phyloP scores from a whole-genome alignment of 2,888 invertebrate genomes.

The Dicycla oo region DNA sequence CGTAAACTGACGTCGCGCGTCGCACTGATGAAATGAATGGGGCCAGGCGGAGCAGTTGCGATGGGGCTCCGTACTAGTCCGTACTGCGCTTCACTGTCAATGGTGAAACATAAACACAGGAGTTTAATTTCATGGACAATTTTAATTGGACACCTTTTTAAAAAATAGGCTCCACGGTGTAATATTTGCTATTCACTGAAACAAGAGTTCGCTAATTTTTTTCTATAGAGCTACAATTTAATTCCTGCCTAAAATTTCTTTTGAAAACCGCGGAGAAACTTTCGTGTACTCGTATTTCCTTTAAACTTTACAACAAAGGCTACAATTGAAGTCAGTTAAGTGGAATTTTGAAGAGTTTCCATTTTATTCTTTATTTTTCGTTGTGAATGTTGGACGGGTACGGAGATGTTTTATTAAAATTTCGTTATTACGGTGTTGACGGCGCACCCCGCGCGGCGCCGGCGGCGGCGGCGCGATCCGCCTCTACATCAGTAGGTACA shows the following conservation, averaged over 20 bases:
- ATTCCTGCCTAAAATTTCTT: conserved; percentile 63
- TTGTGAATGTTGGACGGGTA: conserved; percentile 69
- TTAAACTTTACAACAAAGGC: conserved; percentile 75
- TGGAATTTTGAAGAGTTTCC: conserved; percentile 74
- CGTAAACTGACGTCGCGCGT: conserved; percentile 77
- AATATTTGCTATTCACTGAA: conserved; percentile 64
- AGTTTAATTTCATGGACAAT: conserved; percentile 72
- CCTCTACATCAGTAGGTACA: conserved; percentile 54
- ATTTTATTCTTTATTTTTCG: conserved; percentile 76
- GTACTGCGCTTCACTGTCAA: conserved; percentile 72
- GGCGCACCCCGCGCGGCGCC: conserved; percentile 64
- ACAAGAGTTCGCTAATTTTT: conserved; percentile 67
- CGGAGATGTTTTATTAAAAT: conserved; percentile 84
- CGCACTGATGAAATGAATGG: conserved; percentile 78
- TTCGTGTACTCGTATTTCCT: conserved; percentile 66
- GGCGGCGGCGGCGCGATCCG: conserved; percentile 50
- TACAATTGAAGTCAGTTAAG: conserved; percentile 75
- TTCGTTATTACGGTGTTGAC: conserved; percentile 82
- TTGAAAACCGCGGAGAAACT: conserved; percentile 65
- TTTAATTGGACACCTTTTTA: conserved; percentile 80
- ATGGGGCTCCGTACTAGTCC: too few species aligned
- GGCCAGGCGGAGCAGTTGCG: conserved; percentile 57
- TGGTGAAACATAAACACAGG: conserved; percentile 71
- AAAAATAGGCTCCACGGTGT: conserved; percentile 65
- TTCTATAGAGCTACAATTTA: conserved; percentile 61